Conservation (phyloP, 2,797 vertebrate genomes). For the Corythornis leucogaster region DNA sequence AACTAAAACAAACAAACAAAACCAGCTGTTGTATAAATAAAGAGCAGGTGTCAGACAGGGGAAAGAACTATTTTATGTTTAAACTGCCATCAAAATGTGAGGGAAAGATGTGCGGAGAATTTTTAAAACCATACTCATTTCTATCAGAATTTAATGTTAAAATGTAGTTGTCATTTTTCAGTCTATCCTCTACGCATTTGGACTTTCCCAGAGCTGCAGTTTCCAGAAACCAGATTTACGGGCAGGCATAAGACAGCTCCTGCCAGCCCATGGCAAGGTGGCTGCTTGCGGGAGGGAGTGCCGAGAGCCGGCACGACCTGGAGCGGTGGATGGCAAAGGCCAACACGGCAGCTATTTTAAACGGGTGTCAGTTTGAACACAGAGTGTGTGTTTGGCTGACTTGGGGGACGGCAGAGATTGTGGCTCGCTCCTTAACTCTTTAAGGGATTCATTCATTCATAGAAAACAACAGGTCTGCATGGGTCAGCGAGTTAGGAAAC, state of each 20-base stretch:
- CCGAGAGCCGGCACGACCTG: accelerated
- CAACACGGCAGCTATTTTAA: background rate
- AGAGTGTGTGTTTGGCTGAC: background rate
- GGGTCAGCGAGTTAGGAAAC: background rate
- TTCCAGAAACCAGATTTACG: background rate
- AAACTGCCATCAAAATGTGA: background rate
- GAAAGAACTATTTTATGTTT: background rate
- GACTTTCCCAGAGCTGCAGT: background rate
- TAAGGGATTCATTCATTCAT: background rate
- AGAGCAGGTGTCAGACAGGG: background rate
- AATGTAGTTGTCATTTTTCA: background rate
- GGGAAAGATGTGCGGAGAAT: background rate
- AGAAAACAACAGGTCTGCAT: background rate
- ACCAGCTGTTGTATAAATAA: background rate
- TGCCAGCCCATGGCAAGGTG: background rate
- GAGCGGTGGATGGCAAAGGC: background rate
- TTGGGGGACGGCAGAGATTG: background rate
- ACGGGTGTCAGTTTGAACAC: background rate
- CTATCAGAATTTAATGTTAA: background rate
- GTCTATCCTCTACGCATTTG: background rate
- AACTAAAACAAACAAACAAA: background rate
- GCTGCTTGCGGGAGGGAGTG: background rate
- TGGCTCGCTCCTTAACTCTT: background rate
- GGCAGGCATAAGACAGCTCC: accelerated
- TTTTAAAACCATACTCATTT: background rate